Conservation (phyloP, 2,113 vertebrate species). For the Apeltes quadracus region DNA sequence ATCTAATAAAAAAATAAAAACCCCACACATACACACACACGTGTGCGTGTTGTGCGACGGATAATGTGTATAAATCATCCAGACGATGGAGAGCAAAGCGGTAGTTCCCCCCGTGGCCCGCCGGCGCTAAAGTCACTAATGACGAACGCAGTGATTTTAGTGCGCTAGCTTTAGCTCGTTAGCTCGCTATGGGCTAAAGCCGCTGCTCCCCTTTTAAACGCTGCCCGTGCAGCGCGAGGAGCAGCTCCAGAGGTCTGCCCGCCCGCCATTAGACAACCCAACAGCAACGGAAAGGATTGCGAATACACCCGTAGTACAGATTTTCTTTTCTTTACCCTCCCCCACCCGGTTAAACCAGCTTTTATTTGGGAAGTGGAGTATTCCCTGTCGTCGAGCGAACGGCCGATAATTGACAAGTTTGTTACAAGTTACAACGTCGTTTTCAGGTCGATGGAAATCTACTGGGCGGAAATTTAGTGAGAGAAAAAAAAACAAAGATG, state of each 20-base stretch:
- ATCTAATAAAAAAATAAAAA: constrained; percentile 16
- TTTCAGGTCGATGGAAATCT: constrained; percentile 69
- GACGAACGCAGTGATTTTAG: constrained; percentile 72
- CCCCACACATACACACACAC: background rate
- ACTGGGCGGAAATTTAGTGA: constrained; percentile 80
- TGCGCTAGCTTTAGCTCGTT: constrained; percentile 55
- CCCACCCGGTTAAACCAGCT: constrained; percentile 44
- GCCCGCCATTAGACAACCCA: constrained; percentile 77
- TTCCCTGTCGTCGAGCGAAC: constrained; percentile 62
- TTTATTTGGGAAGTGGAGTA: constrained; percentile 66
- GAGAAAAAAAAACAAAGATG: constrained; percentile 84
- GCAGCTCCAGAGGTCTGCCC: constrained; percentile 64
- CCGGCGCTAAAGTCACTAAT: constrained; percentile 64
- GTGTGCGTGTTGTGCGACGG: background rate
- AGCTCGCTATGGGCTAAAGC: constrained; percentile 57
- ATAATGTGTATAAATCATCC: constrained; percentile 8
- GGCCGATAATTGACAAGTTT: constrained; percentile 47
- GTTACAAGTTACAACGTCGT: constrained; percentile 44
- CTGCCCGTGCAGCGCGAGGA: constrained; percentile 69
- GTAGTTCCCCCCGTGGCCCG: constrained; percentile 50
- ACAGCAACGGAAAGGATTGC: constrained; percentile 72
- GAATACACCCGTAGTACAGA: constrained; percentile 64
- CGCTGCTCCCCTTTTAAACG: constrained; percentile 81
- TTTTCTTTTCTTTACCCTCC: constrained; percentile 23
- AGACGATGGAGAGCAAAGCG: constrained; percentile 38